phyloP scores from a whole-genome alignment of 2,797 vertebrate species.

The Otus scops region DNA sequence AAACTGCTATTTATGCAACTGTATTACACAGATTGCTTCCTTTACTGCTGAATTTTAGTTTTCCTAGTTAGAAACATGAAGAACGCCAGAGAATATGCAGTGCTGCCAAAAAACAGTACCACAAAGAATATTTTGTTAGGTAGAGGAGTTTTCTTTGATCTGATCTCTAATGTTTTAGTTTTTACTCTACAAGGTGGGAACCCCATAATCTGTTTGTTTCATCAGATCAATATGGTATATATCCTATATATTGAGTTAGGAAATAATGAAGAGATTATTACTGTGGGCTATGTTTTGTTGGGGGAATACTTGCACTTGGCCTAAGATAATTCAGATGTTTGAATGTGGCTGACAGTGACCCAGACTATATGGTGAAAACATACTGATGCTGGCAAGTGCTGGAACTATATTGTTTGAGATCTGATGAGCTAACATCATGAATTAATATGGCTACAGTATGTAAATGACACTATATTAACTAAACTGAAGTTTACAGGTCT shows the following conservation, averaged over 20 bases:
- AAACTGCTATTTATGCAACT: neutral
- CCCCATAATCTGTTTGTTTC: accelerated
- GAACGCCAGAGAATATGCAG: neutral
- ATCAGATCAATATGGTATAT: neutral
- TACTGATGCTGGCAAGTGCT: neutral
- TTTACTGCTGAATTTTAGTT: neutral
- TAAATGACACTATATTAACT: neutral
- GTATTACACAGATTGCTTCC: neutral
- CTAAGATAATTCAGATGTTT: neutral
- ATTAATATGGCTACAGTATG: neutral
- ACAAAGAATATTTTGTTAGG: neutral
- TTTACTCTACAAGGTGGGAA: neutral
- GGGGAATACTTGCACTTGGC: neutral
- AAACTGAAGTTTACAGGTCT: neutral
- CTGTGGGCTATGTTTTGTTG: neutral
- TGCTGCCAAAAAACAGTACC: neutral
- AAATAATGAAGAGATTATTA: neutral
- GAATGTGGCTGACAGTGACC: neutral
- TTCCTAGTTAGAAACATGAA: neutral
- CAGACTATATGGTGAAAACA: neutral
- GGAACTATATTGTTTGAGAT: neutral
- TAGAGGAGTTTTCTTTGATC: neutral
- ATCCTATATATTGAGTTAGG: neutral
- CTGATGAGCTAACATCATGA: neutral
- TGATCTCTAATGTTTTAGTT: neutral